Evolutionary conservation across 92 coral and sea anemone species (phyloP).

Genomic region (Phenganax subtilis): DNA sequence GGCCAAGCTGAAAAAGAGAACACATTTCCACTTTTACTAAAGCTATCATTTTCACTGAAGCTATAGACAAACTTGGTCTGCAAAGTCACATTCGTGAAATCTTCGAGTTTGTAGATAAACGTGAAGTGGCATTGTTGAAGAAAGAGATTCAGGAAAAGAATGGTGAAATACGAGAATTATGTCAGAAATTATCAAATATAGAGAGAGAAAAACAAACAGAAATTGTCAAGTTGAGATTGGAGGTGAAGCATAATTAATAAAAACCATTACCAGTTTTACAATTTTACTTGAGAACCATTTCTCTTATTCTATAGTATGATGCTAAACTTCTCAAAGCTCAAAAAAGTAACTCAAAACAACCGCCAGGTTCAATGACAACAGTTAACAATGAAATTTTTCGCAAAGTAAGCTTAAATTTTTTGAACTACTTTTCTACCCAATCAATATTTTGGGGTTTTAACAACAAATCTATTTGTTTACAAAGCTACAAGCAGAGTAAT

Average conservation of each 20-base stretch:
- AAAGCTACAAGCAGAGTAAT: no score
- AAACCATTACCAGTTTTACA: not conserved
- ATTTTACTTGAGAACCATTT: not conserved
- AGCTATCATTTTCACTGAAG: not conserved
- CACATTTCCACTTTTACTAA: no score
- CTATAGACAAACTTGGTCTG: not conserved
- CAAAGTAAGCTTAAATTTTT: slow-evolving; percentile 51
- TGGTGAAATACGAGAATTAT: slow-evolving; percentile 62
- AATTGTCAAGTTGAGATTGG: slow-evolving; percentile 84
- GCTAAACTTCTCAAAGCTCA: slow-evolving; percentile 81
- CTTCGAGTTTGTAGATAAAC: slow-evolving; percentile 49
- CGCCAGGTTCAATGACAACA: slow-evolving; percentile 56
- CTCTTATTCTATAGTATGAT: slow-evolving; percentile 61
- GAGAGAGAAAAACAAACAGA: slow-evolving; percentile 87
- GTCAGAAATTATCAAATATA: slow-evolving; percentile 67
- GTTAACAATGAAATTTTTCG: slow-evolving; percentile 89
- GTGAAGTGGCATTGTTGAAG: slow-evolving; percentile 63
- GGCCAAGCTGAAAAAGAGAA: no score
- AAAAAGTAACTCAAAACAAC: slow-evolving; percentile 67
- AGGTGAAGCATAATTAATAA: slow-evolving; percentile 41
- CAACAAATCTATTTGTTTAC: no score
- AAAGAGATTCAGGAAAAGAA: slow-evolving; percentile 68
- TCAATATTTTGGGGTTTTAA: not conserved
- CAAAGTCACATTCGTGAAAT: not conserved
- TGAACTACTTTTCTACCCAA: not conserved